phyloP scores from a whole-genome alignment of 2,113 vertebrate species.

The Hemibagrus wyckioides region DNA sequence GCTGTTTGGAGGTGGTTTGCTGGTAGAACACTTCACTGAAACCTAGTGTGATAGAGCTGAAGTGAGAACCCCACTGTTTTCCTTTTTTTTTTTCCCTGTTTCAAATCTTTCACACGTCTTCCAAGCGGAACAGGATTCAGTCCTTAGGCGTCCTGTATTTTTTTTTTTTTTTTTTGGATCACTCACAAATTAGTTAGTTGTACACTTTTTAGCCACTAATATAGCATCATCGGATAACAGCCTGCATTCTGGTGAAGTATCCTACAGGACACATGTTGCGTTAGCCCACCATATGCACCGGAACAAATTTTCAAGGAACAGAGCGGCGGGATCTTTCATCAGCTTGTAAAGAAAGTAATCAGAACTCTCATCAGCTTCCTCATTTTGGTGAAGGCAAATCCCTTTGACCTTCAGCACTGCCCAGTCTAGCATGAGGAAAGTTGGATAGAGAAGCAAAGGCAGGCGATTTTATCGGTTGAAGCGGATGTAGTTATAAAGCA shows the following conservation, averaged over 20 bases:
- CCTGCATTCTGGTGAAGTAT: neutral
- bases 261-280: conserved; percentile 17
- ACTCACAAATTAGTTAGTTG: neutral
- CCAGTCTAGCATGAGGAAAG: neutral
- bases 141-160: neutral
- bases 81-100: neutral
- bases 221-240: neutral
- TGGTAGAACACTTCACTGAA: conserved; percentile 36
- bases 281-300: neutral
- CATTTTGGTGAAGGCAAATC: conserved; percentile 29
- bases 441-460: conserved; percentile 15
- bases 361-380: conserved; percentile 34
- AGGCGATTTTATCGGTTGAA: conserved; percentile 22
- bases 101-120: neutral
- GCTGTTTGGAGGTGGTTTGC: conserved; percentile 36
- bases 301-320: conserved; percentile 29
- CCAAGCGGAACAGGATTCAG: neutral
- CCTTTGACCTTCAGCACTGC: conserved; percentile 25
- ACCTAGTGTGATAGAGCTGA: conserved; percentile 21
- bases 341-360: conserved; percentile 29
- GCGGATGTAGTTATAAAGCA: conserved; percentile 20
- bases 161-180: neutral
- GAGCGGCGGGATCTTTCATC: conserved; percentile 5
- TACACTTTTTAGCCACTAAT: neutral
- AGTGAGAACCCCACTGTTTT: conserved; percentile 13